Conservation (phyloP, 2,113 vertebrate genomes). For the Nothobranchius kuhntae region DNA sequence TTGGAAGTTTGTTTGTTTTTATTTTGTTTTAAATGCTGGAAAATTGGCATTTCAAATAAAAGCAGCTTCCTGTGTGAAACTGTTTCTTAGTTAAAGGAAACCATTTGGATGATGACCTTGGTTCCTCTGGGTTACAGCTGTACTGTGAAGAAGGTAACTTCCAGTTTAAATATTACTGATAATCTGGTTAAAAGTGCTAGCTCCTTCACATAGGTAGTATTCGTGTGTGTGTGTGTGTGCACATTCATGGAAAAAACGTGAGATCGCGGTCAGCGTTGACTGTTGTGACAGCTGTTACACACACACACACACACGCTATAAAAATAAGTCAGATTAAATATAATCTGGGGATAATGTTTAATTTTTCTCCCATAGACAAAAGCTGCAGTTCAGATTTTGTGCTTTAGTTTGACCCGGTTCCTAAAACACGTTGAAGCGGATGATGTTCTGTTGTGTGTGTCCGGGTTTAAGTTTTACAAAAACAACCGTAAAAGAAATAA, state of each 20-base stretch:
- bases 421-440: not conserved
- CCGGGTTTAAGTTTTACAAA: slow-evolving; percentile 19
- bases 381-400: slow-evolving; percentile 7
- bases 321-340: not conserved
- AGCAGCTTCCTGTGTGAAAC: slow-evolving; percentile 25
- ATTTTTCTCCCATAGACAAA: not conserved
- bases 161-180: slow-evolving; percentile 19
- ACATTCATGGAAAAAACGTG: slow-evolving; percentile 3
- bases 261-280: slow-evolving; percentile 17
- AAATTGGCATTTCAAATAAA: slow-evolving; percentile 21
- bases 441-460: slow-evolving; percentile 23
- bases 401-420: slow-evolving; percentile 7
- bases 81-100: slow-evolving; percentile 21
- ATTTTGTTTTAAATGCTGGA: slow-evolving; percentile 36
- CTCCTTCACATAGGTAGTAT: slow-evolving; percentile 14
- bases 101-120: slow-evolving; percentile 17
- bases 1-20: slow-evolving; percentile 65
- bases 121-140: slow-evolving; percentile 31
- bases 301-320: not conserved
- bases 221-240: slow-evolving; percentile 15
- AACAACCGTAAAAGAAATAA: slow-evolving; percentile 4
- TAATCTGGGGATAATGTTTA: slow-evolving; percentile 5
- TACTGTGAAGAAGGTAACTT: slow-evolving; percentile 51
- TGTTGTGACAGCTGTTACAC: slow-evolving; percentile 22
- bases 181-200: slow-evolving; percentile 38